phyloP scores from a whole-genome alignment of 2,888 invertebrate species.

The Zeuzera pyrina region DNA sequence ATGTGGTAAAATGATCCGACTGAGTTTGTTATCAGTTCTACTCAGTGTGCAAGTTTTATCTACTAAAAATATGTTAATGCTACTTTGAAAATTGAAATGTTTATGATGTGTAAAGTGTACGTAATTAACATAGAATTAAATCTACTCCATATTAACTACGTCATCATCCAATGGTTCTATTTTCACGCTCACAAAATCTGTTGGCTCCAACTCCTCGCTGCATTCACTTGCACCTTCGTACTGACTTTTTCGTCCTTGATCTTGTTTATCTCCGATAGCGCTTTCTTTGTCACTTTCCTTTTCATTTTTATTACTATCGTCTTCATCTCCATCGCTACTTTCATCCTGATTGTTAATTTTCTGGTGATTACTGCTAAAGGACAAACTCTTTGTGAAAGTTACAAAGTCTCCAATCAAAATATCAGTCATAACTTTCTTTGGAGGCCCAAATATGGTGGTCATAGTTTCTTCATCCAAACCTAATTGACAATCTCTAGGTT shows the following conservation, averaged over 20 bases:
- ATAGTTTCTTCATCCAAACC: constrained; percentile 48
- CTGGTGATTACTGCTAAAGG: constrained; percentile 2
- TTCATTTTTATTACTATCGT: constrained; percentile 11
- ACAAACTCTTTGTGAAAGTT: constrained; percentile 21
- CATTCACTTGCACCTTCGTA: constrained; percentile 1
- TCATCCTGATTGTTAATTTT: constrained; percentile 4
- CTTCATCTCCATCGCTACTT: constrained; percentile 12
- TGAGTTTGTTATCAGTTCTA: too few relatives aligned
- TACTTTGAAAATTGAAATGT: too few relatives aligned
- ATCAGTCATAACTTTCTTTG: constrained; percentile 29
- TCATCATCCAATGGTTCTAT: constrained; percentile 48
- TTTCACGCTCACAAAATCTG: constrained; percentile 61
- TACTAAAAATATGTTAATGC: too few relatives aligned
- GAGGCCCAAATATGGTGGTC: constrained; percentile 50
- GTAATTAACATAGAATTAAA: too few relatives aligned
- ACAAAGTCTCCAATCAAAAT: constrained; percentile 35
- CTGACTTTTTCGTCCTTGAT: constrained; percentile 9
- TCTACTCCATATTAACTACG: constrained; percentile 2
- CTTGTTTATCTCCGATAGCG: too few relatives aligned
- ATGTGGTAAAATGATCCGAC: too few relatives aligned
- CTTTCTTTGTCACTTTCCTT: constrained; percentile 13
- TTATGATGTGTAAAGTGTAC: too few relatives aligned
- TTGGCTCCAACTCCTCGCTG: constrained; percentile 40
- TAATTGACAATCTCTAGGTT: constrained; percentile 52
- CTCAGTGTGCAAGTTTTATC: too few relatives aligned